These are phyloP conservation scores for Rhinogobio ventralis DNA, from an alignment of 2,797 vertebrate species.

Conservation along the genomic window DNA sequence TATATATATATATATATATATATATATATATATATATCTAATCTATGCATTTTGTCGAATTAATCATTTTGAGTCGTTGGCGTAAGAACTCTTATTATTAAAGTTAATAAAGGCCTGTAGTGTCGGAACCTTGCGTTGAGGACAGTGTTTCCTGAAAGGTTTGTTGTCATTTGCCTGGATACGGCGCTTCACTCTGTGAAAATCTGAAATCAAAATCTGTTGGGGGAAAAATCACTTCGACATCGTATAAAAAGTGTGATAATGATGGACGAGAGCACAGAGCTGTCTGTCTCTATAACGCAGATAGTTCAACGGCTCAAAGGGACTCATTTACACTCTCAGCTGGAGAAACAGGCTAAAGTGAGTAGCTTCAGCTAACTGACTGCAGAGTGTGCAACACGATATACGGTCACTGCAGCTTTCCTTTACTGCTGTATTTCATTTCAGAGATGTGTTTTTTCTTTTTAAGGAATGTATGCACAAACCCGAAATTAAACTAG, in stretches of 20 bases:
- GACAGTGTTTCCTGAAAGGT: constrained; percentile 66
- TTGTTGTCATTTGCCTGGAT: constrained; percentile 73
- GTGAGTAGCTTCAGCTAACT: constrained; percentile 78
- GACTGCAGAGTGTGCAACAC: constrained; percentile 36
- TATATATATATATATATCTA: no score
- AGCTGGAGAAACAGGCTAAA: constrained; percentile 93
- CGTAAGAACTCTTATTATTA: not conserved
- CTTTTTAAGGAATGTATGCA: constrained; percentile 87
- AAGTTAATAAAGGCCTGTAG: not conserved
- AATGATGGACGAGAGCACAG: constrained; percentile 84
- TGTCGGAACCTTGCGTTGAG: constrained; percentile 69
- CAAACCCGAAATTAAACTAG: constrained; percentile 90
- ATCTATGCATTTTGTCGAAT: no score
- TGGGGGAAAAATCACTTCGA: not conserved
- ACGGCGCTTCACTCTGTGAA: constrained; percentile 61
- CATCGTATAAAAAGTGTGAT: not conserved
- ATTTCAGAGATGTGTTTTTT: not conserved
- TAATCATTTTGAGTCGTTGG: no score
- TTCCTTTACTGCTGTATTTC: not conserved
- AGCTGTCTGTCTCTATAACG: constrained; percentile 86
- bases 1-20: no score
- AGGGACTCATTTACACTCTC: constrained; percentile 88
- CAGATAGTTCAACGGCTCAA: constrained; percentile 91
- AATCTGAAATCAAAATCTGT: constrained; percentile 8
- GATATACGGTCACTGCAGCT: not conserved